Evolutionary conservation across 2,113 vertebrate species (phyloP).

Genomic region (Lamprologus sp.): DNA sequence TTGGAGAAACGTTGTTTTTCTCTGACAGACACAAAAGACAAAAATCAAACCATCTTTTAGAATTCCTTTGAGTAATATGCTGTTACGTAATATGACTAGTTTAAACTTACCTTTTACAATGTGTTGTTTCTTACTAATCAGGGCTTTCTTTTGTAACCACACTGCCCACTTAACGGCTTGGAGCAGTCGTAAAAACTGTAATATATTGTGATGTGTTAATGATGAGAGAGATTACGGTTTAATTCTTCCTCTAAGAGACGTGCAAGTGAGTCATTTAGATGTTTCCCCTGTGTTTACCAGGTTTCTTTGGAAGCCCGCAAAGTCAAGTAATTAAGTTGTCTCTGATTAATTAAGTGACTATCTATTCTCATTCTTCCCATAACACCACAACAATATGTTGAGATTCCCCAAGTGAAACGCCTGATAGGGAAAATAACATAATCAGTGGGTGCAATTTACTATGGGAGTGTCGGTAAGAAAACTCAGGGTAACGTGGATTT

Average conservation of each 20-base stretch:
- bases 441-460: conserved; percentile 56
- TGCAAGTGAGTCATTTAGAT: conserved; percentile 16
- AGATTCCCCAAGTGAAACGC: conserved; percentile 53
- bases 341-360: conserved; percentile 65
- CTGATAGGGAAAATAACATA: conserved; percentile 57
- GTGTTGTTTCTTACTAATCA: background rate
- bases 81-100: background rate
- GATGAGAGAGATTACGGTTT: conserved; percentile 9
- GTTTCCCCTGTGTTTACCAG: conserved; percentile 28
- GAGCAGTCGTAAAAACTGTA: background rate
- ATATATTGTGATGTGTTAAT: background rate
- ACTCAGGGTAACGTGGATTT: conserved; percentile 29
- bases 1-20: background rate
- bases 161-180: background rate
- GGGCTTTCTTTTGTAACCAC: background rate
- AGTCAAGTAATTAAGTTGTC: conserved; percentile 63
- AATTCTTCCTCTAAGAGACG: conserved; percentile 2
- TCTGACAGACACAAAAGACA: background rate
- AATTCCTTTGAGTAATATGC: background rate
- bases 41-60: background rate
- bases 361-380: conserved; percentile 57
- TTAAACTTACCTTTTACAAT: background rate
- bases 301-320: conserved; percentile 34
- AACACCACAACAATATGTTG: conserved; percentile 55
- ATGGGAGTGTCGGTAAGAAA: conserved; percentile 27